Conservation (phyloP, 2,797 vertebrate species). For the Pogonophryne albipinna region DNA sequence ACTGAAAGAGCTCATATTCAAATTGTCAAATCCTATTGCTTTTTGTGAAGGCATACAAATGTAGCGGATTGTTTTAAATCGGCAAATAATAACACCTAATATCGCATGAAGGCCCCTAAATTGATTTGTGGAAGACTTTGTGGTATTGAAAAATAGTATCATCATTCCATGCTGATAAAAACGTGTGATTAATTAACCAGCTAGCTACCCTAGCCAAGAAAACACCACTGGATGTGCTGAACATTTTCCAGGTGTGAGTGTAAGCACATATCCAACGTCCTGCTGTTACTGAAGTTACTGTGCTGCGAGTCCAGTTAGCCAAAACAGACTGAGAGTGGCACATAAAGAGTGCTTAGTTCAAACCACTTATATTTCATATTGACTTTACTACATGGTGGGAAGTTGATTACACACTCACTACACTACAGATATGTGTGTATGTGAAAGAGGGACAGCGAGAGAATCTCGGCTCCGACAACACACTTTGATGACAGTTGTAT, state of each 20-base stretch:
- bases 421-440: neutral
- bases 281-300: constrained; percentile 19
- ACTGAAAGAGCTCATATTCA: too few species aligned
- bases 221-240: constrained; percentile 20
- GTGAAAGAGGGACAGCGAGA: neutral
- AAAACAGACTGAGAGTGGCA: constrained; percentile 30
- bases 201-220: neutral
- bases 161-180: too few species aligned
- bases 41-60: too few species aligned
- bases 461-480: constrained; percentile 44
- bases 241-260: constrained; percentile 25
- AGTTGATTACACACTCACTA: constrained; percentile 59
- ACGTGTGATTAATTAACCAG: too few species aligned
- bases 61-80: too few species aligned
- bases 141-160: too few species aligned
- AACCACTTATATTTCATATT: constrained; percentile 61
- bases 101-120: too few species aligned
- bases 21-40: too few species aligned
- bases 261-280: constrained; percentile 1
- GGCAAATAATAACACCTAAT: too few species aligned
- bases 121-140: too few species aligned
- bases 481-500: constrained; percentile 50
- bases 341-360: constrained; percentile 51
- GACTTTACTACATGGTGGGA: constrained; percentile 60
- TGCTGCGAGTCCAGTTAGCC: constrained; percentile 9